Evolutionary conservation across 2,888 invertebrate species (phyloP), one percentile per base, ranked within the genome.

Genomic region (Drosophila neonasuta): DNA sequence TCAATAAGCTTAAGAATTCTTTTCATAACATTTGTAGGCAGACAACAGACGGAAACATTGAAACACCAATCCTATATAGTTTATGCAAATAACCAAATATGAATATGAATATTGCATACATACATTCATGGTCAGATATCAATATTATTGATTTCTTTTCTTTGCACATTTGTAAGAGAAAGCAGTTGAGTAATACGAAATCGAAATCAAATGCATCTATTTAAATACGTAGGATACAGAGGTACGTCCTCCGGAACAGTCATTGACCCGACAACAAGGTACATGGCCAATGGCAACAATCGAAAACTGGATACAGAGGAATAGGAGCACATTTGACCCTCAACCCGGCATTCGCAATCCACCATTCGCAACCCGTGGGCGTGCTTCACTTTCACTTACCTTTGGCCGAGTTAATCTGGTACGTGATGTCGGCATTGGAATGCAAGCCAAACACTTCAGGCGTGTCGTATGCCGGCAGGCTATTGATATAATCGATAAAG

Each of bases 361-460:
- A 32, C 32, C 20, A 24, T 24, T 24, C 15, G 24, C 46, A 13
- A 45, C 44, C 15, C 32, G n/a, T 32, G 42, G 17, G 7, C 51
- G 17, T 29, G 11, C 45, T 20, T 32, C 10, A 24, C 34, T 61
- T 42, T 52, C 50, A 80, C 84, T 87, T 78, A 92, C 94, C 96
- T 91, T 97, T 97, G 29, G 98, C 97, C 48, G 97, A 97, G 89
- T 98, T 98, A 71, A 98, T 99, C 91, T 98, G 98, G 91, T 98
- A 98, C 84, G 98, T 98, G 74, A 99, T 98, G 89, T 99, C 98
- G 54, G 99, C 98, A 91, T 99, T 99, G 7, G 96, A 93, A 90
- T 99, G 98, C 55, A 99, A 92, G n/a, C 99, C 99, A 91, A 98
- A 98, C 8, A 97, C 97, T 92, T 98, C 97, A 0, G 99, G 99